Conservation (phyloP, 2,888 invertebrate species). For the Fissipunctia ypsillon region DNA sequence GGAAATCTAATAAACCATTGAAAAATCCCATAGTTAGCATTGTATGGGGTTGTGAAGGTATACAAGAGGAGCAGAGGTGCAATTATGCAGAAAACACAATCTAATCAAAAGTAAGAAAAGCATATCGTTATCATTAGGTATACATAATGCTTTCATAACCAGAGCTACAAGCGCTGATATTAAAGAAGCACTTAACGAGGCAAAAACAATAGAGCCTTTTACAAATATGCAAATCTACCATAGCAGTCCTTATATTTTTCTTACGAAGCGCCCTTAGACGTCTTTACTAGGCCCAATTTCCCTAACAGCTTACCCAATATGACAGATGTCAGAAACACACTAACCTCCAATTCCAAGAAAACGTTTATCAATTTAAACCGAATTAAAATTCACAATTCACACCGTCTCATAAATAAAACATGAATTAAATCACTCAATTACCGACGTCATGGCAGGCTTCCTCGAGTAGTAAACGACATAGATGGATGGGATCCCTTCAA, state of each 20-base stretch:
- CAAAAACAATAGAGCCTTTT: slow-evolving; percentile 31
- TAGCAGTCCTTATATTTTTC: slow-evolving; percentile 34
- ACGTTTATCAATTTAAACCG: slow-evolving; percentile 57
- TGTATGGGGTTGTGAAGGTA: too few relatives aligned
- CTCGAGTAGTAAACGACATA: slow-evolving; percentile 67
- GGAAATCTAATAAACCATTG: too few relatives aligned
- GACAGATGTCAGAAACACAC: slow-evolving; percentile 59
- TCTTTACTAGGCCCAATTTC: slow-evolving; percentile 30
- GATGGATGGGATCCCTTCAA: slow-evolving; percentile 77
- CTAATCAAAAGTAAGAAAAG: neutral
- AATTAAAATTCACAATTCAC: slow-evolving; percentile 65
- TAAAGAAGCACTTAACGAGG: slow-evolving; percentile 5
- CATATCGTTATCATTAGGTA: neutral
- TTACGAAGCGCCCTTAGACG: slow-evolving; percentile 13
- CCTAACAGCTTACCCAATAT: slow-evolving; percentile 36
- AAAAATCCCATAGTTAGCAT: too few relatives aligned
- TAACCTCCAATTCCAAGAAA: slow-evolving; percentile 48
- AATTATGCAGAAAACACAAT: neutral
- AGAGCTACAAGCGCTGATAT: neutral
- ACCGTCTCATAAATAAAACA: slow-evolving; percentile 64
- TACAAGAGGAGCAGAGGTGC: neutral
- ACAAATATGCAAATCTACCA: slow-evolving; percentile 8
- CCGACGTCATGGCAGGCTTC: slow-evolving; percentile 52
- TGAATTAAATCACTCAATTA: slow-evolving; percentile 70
- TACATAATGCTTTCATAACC: neutral